These are phyloP conservation scores for Myiagra hebetior DNA, from an alignment of 2,113 vertebrate species.

Conservation along the genomic window DNA sequence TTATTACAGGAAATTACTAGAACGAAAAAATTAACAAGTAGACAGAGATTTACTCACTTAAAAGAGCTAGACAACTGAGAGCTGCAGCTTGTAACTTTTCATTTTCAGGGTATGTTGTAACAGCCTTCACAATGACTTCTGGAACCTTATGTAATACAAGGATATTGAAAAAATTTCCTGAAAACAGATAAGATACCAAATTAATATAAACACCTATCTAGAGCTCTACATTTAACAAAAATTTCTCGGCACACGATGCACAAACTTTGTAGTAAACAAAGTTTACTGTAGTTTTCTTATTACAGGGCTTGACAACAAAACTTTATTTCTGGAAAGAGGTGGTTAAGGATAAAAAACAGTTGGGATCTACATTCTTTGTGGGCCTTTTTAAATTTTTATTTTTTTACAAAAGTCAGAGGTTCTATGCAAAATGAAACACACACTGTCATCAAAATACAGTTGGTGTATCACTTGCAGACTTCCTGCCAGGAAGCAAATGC, in stretches of 20 bases:
- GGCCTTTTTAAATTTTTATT: neutral
- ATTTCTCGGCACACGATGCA: neutral
- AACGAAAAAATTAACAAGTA: neutral
- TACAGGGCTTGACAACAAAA: neutral
- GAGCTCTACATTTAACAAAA: neutral
- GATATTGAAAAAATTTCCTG: conserved; percentile 93
- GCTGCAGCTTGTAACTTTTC: conserved; percentile 79
- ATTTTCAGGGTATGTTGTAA: conserved; percentile 79
- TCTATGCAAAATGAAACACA: neutral
- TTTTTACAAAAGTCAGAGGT: neutral
- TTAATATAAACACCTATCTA: neutral
- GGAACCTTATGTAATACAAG: conserved; percentile 89
- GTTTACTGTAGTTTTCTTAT: neutral
- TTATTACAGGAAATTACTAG: neutral
- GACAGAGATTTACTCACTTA: conserved; percentile 81
- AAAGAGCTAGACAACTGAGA: conserved; percentile 85
- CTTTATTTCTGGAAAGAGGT: neutral
- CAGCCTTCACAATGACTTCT: conserved; percentile 80
- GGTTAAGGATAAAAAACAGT: neutral
- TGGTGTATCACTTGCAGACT: neutral
- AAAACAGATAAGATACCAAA: conserved; percentile 15
- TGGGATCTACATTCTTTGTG: neutral
- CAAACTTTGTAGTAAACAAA: neutral
- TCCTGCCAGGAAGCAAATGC: conserved; percentile 4
- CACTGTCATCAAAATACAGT: neutral